Evolutionary conservation across 2,113 vertebrate genomes (phyloP).

Genomic region (Benthochromis sp.): DNA sequence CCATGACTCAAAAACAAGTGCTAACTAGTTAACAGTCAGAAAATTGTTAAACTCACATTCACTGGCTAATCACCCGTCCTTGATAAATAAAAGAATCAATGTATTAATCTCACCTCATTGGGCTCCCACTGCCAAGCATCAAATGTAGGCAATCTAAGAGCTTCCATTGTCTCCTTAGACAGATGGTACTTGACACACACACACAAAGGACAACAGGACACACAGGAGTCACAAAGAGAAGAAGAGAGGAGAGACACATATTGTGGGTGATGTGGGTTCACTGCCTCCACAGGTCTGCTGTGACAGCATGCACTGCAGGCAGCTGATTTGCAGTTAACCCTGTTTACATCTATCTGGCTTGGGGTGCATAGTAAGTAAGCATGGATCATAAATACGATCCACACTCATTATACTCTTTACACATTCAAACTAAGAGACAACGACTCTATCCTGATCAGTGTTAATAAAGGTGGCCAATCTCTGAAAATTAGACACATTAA

Average conservation of each 20-base stretch:
- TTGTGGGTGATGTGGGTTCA: neutral
- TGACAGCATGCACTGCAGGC: slow-evolving; percentile 66
- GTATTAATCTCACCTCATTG: slow-evolving; percentile 79
- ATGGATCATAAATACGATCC: neutral
- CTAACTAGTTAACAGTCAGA: neutral
- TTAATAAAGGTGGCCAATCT: neutral
- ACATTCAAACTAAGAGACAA: neutral
- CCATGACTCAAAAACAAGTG: neutral
- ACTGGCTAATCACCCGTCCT: neutral
- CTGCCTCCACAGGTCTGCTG: slow-evolving; percentile 64
- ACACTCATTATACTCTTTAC: neutral
- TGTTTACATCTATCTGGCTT: slow-evolving; percentile 14
- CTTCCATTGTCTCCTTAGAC: slow-evolving; percentile 87
- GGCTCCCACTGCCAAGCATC: slow-evolving; percentile 95
- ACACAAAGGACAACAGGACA: neutral
- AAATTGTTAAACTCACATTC: neutral
- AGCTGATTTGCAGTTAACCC: slow-evolving; percentile 58
- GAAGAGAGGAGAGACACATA: neutral
- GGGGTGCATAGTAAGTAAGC: neutral
- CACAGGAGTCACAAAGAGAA: neutral
- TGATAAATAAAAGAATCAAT: neutral
- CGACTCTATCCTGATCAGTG: neutral
- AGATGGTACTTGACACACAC: slow-evolving; percentile 79
- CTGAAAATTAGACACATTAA: neutral
- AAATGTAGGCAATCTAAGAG: slow-evolving; percentile 85